Percentiles rank a stretch among this genome's conserved stretches.
These are phyloP conservation scores for Lepidostoma basale DNA, from an alignment of 1,140 invertebrate genomes.

Conservation along the genomic window DNA sequence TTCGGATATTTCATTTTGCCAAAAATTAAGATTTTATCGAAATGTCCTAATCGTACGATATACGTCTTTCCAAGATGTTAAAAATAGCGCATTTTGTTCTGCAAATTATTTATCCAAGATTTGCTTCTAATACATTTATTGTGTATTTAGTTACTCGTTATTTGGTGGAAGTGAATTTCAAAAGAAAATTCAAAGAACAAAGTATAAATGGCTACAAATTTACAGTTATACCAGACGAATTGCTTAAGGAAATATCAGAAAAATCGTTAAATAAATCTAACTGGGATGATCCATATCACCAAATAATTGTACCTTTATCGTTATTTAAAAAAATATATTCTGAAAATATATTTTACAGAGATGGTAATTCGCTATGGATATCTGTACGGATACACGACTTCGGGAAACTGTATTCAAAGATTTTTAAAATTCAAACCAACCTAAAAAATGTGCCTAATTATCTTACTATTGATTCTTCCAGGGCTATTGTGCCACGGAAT, in stretches of 20 bases:
- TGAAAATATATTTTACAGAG: constrained; percentile 42
- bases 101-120: constrained; percentile 27
- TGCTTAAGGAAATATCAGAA: constrained; percentile 24
- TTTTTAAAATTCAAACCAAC: background rate
- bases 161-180: constrained; percentile 19
- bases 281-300: constrained; percentile 9
- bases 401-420: background rate
- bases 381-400: background rate
- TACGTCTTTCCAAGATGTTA: too few relatives aligned
- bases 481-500: background rate
- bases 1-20: too few relatives aligned
- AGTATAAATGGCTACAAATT: constrained; percentile 16
- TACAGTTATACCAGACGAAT: constrained; percentile 35
- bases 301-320: constrained; percentile 34
- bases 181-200: constrained; percentile 22
- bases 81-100: constrained; percentile 23
- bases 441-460: constrained; percentile 16
- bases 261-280: background rate
- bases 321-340: constrained; percentile 34
- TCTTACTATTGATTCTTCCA: constrained; percentile 1
- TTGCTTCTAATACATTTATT: constrained; percentile 31
- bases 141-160: constrained; percentile 33
- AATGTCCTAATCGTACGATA: too few relatives aligned
- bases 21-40: too few relatives aligned
- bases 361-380: constrained; percentile 39